phyloP scores from a whole-genome alignment of 2,113 vertebrate species.

The Lampris megalopsis region DNA sequence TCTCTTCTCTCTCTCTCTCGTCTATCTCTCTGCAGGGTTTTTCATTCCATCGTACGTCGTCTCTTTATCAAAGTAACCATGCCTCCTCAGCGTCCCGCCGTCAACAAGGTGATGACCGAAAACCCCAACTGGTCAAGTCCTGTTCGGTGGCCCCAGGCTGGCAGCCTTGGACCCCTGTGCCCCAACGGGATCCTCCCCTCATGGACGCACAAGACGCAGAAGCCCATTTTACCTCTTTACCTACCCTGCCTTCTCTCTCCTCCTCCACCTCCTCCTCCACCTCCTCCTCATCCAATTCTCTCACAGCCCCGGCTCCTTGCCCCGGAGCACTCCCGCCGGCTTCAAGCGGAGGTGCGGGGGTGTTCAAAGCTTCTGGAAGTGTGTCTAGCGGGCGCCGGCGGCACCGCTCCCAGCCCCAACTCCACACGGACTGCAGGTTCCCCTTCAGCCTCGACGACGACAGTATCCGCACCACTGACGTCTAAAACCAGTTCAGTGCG shows the following conservation, averaged over 20 bases:
- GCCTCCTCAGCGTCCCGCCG: slow-evolving; percentile 31
- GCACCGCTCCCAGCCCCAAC: slow-evolving; percentile 83
- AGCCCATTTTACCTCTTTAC: slow-evolving; percentile 68
- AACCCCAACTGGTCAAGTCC: slow-evolving; percentile 76
- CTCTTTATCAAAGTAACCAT: slow-evolving; percentile 64
- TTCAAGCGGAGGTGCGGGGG: slow-evolving; percentile 45
- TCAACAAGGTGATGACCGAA: slow-evolving; percentile 58
- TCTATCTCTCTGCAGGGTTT: slow-evolving; percentile 41
- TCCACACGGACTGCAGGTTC: slow-evolving; percentile 68
- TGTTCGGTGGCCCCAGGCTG: slow-evolving; percentile 81
- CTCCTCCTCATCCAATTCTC: slow-evolving; percentile 79
- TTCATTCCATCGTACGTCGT: slow-evolving; percentile 60
- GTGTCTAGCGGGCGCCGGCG: slow-evolving; percentile 69
- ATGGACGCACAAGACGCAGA: slow-evolving; percentile 64
- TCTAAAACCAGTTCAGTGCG: slow-evolving; percentile 59
- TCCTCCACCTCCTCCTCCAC: slow-evolving; percentile 77
- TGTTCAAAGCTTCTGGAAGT: slow-evolving; percentile 55
- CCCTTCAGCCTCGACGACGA: slow-evolving; percentile 78
- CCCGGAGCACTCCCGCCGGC: slow-evolving; percentile 13
- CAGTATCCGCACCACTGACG: slow-evolving; percentile 83
- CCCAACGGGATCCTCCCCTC: slow-evolving; percentile 47
- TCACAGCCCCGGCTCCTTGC: slow-evolving; percentile 52
- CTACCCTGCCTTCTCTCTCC: slow-evolving; percentile 71
- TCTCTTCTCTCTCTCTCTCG: slow-evolving; percentile 2
- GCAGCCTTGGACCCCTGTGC: slow-evolving; percentile 86